Conservation (phyloP, 2,797 vertebrate genomes). For the Thripadectes ignobilis region DNA sequence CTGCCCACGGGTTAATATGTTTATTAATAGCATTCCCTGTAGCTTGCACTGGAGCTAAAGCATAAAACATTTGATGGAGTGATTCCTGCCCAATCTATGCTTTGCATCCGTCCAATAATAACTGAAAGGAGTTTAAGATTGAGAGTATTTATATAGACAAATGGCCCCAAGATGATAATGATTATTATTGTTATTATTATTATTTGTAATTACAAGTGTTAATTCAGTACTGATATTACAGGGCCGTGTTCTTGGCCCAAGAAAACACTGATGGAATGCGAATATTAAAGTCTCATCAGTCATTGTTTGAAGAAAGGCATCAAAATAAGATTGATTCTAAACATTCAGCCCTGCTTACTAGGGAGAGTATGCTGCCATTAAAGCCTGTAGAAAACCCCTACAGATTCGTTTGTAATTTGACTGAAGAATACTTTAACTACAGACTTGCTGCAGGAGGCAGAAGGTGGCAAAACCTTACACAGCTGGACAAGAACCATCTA, state of each 20-base stretch:
- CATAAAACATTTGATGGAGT: not conserved
- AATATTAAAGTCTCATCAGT: not conserved
- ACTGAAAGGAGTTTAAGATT: not conserved
- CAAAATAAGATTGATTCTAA: not conserved
- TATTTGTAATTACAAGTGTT: not conserved
- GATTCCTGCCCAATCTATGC: not conserved
- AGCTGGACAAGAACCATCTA: not conserved
- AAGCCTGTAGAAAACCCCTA: not conserved
- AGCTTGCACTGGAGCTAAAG: not conserved
- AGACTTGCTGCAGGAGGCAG: not conserved
- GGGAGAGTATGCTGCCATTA: not conserved
- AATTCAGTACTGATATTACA: not conserved
- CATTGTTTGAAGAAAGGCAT: not conserved
- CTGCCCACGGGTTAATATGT: not conserved
- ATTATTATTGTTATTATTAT: not conserved
- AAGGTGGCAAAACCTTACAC: not conserved
- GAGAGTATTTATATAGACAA: not conserved
- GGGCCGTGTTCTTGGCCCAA: not conserved
- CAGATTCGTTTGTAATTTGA: not conserved
- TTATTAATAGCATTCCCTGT: not conserved
- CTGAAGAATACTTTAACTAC: not conserved
- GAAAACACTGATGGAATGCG: not conserved
- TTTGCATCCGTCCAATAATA: not conserved
- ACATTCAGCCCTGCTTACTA: not conserved
- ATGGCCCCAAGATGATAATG: not conserved